Percentiles rank a stretch among this genome's conserved stretches.
phyloP scores from a whole-genome alignment of 2,797 vertebrate genomes.

The Basileuterus tristriatus region DNA sequence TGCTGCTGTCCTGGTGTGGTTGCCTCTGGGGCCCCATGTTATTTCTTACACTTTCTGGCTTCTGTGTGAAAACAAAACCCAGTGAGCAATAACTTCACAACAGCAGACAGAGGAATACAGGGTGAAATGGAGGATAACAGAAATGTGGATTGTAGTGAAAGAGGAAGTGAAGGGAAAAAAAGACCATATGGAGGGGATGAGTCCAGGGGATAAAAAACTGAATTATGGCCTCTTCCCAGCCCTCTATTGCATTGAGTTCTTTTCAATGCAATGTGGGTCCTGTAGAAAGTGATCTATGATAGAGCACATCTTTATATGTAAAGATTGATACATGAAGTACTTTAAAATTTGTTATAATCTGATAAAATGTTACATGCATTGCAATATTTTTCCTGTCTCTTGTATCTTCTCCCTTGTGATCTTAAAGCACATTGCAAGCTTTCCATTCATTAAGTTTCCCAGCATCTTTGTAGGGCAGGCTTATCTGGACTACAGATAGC shows the following conservation, averaged over 20 bases:
- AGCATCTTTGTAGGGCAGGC: neutral
- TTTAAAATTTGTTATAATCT: neutral
- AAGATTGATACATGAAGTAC: neutral
- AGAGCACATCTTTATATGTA: neutral
- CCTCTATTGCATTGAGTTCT: neutral
- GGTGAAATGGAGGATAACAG: neutral
- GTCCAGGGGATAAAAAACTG: neutral
- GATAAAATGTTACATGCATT: neutral
- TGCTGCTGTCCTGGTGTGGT: rapidly evolving
- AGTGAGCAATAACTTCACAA: neutral
- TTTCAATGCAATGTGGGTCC: neutral
- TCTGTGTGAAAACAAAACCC: neutral
- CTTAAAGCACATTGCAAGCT: neutral
- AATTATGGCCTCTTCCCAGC: neutral
- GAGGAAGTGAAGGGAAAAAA: neutral
- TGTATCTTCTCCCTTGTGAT: neutral
- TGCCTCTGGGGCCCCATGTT: neutral
- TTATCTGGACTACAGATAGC: neutral
- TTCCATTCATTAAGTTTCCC: neutral
- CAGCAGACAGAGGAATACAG: neutral
- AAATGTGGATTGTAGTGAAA: neutral
- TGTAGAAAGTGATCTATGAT: neutral
- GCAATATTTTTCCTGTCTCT: neutral
- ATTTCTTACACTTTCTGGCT: neutral
- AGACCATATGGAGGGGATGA: neutral